Conservation (phyloP, 2,113 vertebrate genomes). For the Isichthys henryi region DNA sequence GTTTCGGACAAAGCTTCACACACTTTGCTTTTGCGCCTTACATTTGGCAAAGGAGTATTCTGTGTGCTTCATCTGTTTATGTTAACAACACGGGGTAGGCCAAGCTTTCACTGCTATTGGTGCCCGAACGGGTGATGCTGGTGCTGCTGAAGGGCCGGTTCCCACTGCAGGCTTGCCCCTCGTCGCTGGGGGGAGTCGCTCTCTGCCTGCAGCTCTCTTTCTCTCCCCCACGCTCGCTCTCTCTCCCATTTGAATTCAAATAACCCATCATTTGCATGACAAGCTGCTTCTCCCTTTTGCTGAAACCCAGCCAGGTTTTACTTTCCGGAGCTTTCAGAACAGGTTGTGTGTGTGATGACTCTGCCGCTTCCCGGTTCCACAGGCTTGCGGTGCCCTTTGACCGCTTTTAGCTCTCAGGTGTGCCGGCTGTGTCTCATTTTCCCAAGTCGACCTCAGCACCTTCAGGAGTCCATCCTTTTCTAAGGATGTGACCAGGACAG, state of each 20-base stretch:
- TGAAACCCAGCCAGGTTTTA: not conserved
- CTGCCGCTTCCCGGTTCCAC: not conserved
- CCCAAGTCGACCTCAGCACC: not conserved
- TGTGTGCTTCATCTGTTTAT: not conserved
- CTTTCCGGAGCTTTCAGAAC: slow-evolving; percentile 3
- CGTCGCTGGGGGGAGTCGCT: not conserved
- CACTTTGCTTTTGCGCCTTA: not conserved
- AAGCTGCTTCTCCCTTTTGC: not conserved
- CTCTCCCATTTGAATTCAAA: not conserved
- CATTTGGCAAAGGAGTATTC: not conserved
- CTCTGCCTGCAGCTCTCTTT: not conserved
- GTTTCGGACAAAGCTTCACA: not conserved
- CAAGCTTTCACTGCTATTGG: not conserved
- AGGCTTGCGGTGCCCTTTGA: not conserved
- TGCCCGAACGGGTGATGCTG: not conserved
- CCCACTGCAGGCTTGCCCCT: not conserved
- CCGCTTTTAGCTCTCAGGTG: not conserved
- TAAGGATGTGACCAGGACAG: not conserved
- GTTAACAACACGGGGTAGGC: not conserved
- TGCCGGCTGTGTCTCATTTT: not conserved
- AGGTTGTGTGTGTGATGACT: not conserved
- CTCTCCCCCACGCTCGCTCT: not conserved
- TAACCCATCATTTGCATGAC: not conserved
- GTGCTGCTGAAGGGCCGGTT: not conserved
- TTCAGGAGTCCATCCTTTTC: not conserved